These are phyloP conservation scores for Digitonthophagus gazella DNA, from an alignment of 2,888 invertebrate genomes.

Conservation along the genomic window DNA sequence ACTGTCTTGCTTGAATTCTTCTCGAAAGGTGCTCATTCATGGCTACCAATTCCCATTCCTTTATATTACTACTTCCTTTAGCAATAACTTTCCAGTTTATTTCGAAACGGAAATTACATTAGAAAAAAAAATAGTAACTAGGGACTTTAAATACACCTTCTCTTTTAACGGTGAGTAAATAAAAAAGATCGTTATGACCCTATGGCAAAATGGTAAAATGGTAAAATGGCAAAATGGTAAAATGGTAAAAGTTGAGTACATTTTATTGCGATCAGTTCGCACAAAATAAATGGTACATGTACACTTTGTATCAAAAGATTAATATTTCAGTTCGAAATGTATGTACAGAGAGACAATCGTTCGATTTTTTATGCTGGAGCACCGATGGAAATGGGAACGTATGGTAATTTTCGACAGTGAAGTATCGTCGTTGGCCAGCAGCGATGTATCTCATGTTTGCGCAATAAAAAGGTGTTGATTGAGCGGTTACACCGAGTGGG, in stretches of 20 bases:
- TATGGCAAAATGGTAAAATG: too few relatives aligned
- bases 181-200: background rate
- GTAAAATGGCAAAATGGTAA: background rate
- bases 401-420: background rate
- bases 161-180: background rate
- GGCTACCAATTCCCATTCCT: too few relatives aligned
- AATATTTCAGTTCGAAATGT: background rate
- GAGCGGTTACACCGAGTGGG: background rate
- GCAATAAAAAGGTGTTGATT: background rate
- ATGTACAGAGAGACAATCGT: background rate
- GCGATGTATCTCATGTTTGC: background rate
- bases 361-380: background rate
- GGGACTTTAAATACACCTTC: background rate
- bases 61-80: background rate
- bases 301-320: background rate
- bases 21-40: too few relatives aligned
- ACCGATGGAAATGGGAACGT: background rate
- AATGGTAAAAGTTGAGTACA: background rate
- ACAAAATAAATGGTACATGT: background rate
- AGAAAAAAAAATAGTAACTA: background rate
- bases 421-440: background rate
- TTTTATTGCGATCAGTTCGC: background rate
- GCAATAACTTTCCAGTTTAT: too few relatives aligned
- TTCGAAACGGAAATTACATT: too few relatives aligned
- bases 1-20: constrained; percentile 1